A percentile compares a stretch with the other conserved stretches of the same genome.
These are phyloP conservation scores for Siderastrea radians DNA, from an alignment of 92 coral and sea anemone genomes.

Conservation along the genomic window DNA sequence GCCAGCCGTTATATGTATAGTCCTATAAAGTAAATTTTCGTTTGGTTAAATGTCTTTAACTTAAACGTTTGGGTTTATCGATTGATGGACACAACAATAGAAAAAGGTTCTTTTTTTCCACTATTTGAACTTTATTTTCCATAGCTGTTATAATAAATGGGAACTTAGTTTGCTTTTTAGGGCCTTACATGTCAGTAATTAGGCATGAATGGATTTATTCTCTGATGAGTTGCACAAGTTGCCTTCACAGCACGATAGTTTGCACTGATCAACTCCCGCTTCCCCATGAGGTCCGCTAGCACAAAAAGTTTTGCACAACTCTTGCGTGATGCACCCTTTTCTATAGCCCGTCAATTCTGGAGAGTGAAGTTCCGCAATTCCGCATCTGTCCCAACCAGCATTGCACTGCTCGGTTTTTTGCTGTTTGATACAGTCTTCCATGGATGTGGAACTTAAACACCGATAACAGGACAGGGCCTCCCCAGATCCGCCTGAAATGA, in stretches of 20 bases:
- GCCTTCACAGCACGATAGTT: conserved; percentile 24
- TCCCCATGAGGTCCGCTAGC: background rate
- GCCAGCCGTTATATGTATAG: too few species aligned
- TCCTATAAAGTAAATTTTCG: too few species aligned
- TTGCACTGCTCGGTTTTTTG: background rate
- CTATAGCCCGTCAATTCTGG: background rate
- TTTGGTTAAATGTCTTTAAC: too few species aligned
- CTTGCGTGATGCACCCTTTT: conserved; percentile 20
- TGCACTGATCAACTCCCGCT: background rate
- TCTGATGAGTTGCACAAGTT: conserved; percentile 3
- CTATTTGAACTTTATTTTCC: too few species aligned
- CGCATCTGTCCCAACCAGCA: conserved; percentile 1
- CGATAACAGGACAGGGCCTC: background rate
- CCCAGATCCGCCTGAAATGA: conserved; percentile 15
- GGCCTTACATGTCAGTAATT: too few species aligned
- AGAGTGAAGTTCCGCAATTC: background rate
- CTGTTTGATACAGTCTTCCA: conserved; percentile 14
- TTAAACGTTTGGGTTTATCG: too few species aligned
- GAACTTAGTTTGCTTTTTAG: too few species aligned
- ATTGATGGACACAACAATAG: too few species aligned
- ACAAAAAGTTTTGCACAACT: background rate
- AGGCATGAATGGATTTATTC: background rate
- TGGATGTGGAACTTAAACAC: conserved; percentile 1
- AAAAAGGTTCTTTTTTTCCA: too few species aligned
- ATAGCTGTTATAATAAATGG: too few species aligned